These are phyloP conservation scores for Tuta absoluta DNA, from an alignment of 2,888 invertebrate species.

Conservation along the genomic window DNA sequence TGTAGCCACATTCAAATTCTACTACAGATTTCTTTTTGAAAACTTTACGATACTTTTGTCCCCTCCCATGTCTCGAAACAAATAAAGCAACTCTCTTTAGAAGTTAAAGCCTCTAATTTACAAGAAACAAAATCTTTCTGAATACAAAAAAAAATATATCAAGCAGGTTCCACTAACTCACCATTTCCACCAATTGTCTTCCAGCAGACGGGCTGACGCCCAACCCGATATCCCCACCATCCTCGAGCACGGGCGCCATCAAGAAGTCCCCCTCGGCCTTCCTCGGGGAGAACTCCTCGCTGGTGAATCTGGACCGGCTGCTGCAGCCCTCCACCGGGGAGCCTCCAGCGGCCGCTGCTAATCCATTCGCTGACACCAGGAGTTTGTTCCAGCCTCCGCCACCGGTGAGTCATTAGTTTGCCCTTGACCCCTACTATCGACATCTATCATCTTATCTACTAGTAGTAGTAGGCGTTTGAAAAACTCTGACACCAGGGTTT, in stretches of 20 bases:
- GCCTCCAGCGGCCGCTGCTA: constrained; percentile 67
- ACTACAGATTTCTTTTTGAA: too few species aligned
- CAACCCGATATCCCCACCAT: constrained; percentile 76
- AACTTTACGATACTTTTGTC: too few species aligned
- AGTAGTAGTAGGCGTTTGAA: too few species aligned
- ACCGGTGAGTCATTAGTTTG: too few species aligned
- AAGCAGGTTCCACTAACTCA: neutral
- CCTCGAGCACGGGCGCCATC: constrained; percentile 72
- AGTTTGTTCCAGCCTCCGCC: constrained; percentile 51
- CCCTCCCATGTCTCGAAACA: too few species aligned
- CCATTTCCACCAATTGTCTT: constrained; percentile 16
- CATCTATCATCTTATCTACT: too few species aligned
- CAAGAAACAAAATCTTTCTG: neutral
- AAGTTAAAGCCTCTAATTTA: too few species aligned
- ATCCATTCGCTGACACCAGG: constrained; percentile 65
- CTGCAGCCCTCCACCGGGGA: constrained; percentile 83
- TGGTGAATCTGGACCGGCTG: constrained; percentile 98
- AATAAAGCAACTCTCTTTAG: too few species aligned
- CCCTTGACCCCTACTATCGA: too few species aligned
- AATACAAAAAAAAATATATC: neutral
- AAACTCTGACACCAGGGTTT: too few species aligned
- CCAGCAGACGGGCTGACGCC: constrained; percentile 75
- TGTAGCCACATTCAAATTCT: too few species aligned
- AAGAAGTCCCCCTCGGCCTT: constrained; percentile 98
- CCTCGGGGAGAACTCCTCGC: constrained; percentile 96